Base-by-base conservation (phyloP, 2,797 vertebrate species). In the Prionace glauca region DNA sequence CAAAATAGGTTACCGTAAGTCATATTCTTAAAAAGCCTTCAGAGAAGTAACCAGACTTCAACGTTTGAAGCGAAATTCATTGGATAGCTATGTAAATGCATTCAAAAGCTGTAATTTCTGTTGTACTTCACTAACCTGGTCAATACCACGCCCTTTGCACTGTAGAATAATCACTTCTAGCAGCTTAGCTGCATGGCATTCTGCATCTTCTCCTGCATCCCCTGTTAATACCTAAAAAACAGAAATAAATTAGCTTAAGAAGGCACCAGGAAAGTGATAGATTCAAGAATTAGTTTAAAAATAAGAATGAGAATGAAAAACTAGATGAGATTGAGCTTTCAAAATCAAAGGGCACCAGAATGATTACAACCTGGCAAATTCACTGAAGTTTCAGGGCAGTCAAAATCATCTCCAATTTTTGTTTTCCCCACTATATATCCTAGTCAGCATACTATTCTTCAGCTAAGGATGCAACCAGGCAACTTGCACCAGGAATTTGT, bases 91-190 rank as follows among this genome's bases (percentile, higher is more conserved):
- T 22, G 20, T n/a, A 81, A 36, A 84, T 77, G 14, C 60, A 84
- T 16, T 11, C 50, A 41, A 50, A 45, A 60, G n/a, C 16, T 84
- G 29, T 14, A 60, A 36, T 67, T 65, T 45, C 16, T 22, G 41
- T 50, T 62, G n/a, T 62, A 60, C 24, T 95, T 88, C 95, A 97
- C 97, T 96, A 96, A 99, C 99, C 99, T 99, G 99, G 97, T 99
- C 99, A 41, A 99, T 99, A 95, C 99, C 99, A 81, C 99, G 99
- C 5, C 99, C 99, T 98, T 99, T 99, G 97, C 99, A 99, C 96
- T 99, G 99, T 96, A 99, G 98, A 97, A 99, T 99, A 97, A 99
- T 97, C 69, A 99, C 99, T 97, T 99, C 99, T 96, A 99, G 97
- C 71, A 99, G 97, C 96, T 99, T 99, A 96, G 99, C 99, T 93